These are phyloP conservation scores for Drosophila anceps DNA, from an alignment of 2,888 invertebrate genomes.

Conservation along the genomic window DNA sequence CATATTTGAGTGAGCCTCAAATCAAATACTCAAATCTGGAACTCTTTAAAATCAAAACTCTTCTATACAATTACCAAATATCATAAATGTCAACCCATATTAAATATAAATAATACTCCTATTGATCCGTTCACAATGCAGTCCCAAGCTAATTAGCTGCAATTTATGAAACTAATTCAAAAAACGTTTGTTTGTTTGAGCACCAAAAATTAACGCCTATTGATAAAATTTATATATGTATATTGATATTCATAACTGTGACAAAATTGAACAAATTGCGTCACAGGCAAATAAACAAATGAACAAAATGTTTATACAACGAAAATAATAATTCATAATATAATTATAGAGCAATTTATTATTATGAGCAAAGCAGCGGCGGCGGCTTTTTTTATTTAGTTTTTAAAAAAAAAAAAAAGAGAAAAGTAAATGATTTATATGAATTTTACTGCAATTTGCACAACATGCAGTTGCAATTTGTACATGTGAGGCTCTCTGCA, in stretches of 20 bases:
- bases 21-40: neutral
- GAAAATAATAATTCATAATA: slow-evolving; percentile 43
- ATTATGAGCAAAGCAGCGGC: slow-evolving; percentile 25
- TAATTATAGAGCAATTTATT: slow-evolving; percentile 51
- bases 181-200: slow-evolving; percentile 24
- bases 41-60: slow-evolving; percentile 11
- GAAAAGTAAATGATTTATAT: slow-evolving; percentile 43
- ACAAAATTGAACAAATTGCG: slow-evolving; percentile 62
- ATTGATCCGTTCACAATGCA: slow-evolving; percentile 21
- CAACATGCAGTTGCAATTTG: slow-evolving; percentile 62
- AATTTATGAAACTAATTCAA: slow-evolving; percentile 31
- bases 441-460: slow-evolving; percentile 46
- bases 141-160: slow-evolving; percentile 42
- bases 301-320: slow-evolving; percentile 21
- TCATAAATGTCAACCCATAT: neutral
- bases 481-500: neutral
- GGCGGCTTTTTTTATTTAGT: slow-evolving; percentile 34
- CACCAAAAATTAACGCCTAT: slow-evolving; percentile 54
- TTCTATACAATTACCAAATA: slow-evolving; percentile 16
- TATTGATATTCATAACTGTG: slow-evolving; percentile 39
- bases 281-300: slow-evolving; percentile 35
- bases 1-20: neutral
- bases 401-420: slow-evolving; percentile 13
- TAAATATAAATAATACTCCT: slow-evolving; percentile 1
- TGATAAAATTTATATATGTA: slow-evolving; percentile 31